Conservation (phyloP, 2,797 vertebrate genomes). For the Coreius guichenoti region DNA sequence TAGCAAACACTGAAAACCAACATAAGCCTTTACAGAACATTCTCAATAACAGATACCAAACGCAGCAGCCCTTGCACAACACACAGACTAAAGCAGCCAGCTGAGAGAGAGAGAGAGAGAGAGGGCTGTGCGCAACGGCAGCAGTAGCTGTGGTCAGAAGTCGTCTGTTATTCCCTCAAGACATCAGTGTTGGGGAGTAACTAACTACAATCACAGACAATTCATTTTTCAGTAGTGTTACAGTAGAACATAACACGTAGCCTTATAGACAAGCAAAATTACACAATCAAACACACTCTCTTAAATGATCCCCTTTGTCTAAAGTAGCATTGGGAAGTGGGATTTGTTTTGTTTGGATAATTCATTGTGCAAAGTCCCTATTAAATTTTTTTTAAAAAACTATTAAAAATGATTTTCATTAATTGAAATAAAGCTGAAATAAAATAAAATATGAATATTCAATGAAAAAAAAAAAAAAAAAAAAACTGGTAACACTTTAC, state of each 20-base stretch:
- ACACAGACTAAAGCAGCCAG: slow-evolving; percentile 76
- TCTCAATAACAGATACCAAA: slow-evolving; percentile 66
- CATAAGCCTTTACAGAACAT: slow-evolving; percentile 65
- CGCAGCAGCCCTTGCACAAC: slow-evolving; percentile 76
- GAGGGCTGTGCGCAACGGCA: slow-evolving; percentile 66
- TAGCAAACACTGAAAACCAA: slow-evolving; percentile 54
- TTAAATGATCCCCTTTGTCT: not conserved
- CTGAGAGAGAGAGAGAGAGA: slow-evolving; percentile 36
- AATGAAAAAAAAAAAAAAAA: too few species aligned
- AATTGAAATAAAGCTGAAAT: not conserved
- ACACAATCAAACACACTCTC: not conserved
- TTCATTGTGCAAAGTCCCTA: not conserved
- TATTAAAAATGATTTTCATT: too few species aligned
- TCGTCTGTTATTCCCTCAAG: slow-evolving; percentile 33
- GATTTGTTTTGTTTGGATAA: not conserved
- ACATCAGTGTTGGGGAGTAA: slow-evolving; percentile 27
- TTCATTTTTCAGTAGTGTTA: not conserved
- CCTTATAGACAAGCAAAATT: not conserved
- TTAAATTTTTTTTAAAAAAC: too few species aligned
- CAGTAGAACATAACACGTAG: not conserved
- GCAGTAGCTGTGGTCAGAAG: slow-evolving; percentile 64
- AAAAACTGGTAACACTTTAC: too few species aligned
- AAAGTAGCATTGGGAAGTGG: not conserved
- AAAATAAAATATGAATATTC: not conserved
- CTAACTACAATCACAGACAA: not conserved